Base-by-base conservation (phyloP, 1,140 invertebrate species). In the Metopolophium dirhodum region DNA sequence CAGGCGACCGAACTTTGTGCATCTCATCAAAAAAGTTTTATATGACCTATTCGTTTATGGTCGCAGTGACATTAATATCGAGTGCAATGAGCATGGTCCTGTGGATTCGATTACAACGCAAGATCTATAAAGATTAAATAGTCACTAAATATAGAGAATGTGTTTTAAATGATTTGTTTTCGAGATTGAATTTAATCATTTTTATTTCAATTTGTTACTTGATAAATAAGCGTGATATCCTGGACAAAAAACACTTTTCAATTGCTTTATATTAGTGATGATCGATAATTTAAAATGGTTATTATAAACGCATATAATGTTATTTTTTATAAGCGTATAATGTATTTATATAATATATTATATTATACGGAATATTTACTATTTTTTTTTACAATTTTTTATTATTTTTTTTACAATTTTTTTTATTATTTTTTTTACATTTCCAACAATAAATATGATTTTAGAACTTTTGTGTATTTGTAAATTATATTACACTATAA, bases 1-100 rank as follows among this genome's bases (percentile, higher is more conserved):
- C 77, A 93, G 91, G 77, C 2, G 91, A 93, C 23, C 86, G 91
- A 30, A 93, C 82, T 26, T 41, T 93, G 35, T 93, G 91, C 49
- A 51, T 93, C 11, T 93, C 91, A 18, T 93, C 91, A 30, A 93
- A 83, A 83, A 93, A 93, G 49, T 93, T 93, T 45, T 93, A 93
- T 7, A 30, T 93, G 45, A 93, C 91, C 14, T 93, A 93, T 57
- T 93, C 91, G 35, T 93, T 93, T 41, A 93, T 93, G 91, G 82
- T 93, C 35, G 77, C 82, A 26, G 82, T 85, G 35, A 93, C 91
- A 26, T 86, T 93, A 45, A 85, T 93, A 86, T 93, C 91, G 35
- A 93, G 91, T n/a, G 91, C 91, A 20, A 93, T 93, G 49, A 93
- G 91, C 20, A 51, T 93, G 82, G 23, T 54, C 7, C 18, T 93